Percentiles rank a stretch among this genome's conserved stretches.
Evolutionary conservation across 2,113 vertebrate genomes (phyloP).

Genomic region (Corynorhinus townsendii): DNA sequence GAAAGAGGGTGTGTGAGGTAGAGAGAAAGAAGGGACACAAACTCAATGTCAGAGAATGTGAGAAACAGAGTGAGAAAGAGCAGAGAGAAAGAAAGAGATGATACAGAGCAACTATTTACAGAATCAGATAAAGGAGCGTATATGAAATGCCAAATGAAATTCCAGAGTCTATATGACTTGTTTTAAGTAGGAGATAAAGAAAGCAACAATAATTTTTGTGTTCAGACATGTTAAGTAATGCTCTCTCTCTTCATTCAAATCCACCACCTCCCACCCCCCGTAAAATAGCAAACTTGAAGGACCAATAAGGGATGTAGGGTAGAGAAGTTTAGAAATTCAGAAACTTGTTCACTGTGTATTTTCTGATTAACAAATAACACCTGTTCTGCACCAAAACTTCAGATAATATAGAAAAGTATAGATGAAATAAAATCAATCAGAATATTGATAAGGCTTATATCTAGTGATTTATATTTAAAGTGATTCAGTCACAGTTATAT

Average conservation of each 20-base stretch:
- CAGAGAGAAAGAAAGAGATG: background rate
- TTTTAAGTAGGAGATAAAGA: background rate
- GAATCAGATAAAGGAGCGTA: constrained; percentile 62
- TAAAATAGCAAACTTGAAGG: background rate
- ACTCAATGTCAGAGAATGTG: background rate
- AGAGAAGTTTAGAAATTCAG: background rate
- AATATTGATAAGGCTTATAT: background rate
- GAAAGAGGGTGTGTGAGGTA: constrained; percentile 42
- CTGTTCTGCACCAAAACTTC: background rate
- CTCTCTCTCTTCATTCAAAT: background rate
- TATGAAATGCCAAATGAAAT: constrained; percentile 58
- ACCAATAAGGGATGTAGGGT: background rate
- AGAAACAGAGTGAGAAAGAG: background rate
- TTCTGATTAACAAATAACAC: background rate
- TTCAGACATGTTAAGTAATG: background rate
- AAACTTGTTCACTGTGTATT: background rate
- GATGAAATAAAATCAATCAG: background rate
- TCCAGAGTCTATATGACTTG: background rate
- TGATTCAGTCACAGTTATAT: background rate
- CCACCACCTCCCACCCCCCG: accelerated
- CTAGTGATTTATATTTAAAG: background rate
- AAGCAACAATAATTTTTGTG: background rate
- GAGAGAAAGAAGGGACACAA: background rate
- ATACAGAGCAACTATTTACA: constrained; percentile 20
- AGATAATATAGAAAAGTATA: background rate